These are phyloP conservation scores for Tinea semifulvella DNA, from an alignment of 2,888 invertebrate genomes.

Conservation along the genomic window DNA sequence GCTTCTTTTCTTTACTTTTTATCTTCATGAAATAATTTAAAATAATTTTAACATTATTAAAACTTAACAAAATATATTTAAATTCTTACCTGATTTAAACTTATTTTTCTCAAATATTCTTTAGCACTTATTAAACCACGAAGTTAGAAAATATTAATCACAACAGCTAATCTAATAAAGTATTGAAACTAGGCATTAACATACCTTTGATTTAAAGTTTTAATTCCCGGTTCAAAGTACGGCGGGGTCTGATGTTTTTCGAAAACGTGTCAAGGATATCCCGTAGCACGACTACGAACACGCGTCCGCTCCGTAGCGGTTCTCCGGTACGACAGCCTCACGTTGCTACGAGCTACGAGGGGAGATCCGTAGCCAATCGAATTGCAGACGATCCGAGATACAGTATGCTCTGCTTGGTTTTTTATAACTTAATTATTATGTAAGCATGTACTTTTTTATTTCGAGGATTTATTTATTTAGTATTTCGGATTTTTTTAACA, in stretches of 20 bases:
- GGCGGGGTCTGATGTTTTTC: constrained; percentile 5
- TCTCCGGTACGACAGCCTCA: constrained; percentile 58
- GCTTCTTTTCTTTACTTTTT: no score
- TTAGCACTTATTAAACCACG: not conserved
- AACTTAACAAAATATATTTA: no score
- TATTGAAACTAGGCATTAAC: constrained; percentile 4
- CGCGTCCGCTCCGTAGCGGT: constrained; percentile 58
- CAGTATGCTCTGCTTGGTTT: constrained; percentile 45
- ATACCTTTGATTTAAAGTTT: constrained; percentile 7
- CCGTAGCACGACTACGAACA: constrained; percentile 38
- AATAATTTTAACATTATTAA: no score
- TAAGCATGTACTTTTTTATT: no score
- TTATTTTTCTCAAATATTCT: not conserved
- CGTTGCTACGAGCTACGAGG: constrained; percentile 64
- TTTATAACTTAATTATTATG: no score
- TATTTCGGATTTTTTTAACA: no score
- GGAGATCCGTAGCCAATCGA: constrained; percentile 62
- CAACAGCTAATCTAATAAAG: not conserved
- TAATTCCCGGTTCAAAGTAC: constrained; percentile 8
- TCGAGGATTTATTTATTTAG: no score
- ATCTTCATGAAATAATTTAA: no score
- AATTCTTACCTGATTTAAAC: not conserved
- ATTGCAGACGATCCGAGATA: constrained; percentile 50
- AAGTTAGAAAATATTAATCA: not conserved
- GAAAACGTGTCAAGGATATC: constrained; percentile 46